Percentiles rank a stretch among this genome's conserved stretches.
Conservation (phyloP, 2,113 vertebrate genomes). For the Glaucidium brasilianum region DNA sequence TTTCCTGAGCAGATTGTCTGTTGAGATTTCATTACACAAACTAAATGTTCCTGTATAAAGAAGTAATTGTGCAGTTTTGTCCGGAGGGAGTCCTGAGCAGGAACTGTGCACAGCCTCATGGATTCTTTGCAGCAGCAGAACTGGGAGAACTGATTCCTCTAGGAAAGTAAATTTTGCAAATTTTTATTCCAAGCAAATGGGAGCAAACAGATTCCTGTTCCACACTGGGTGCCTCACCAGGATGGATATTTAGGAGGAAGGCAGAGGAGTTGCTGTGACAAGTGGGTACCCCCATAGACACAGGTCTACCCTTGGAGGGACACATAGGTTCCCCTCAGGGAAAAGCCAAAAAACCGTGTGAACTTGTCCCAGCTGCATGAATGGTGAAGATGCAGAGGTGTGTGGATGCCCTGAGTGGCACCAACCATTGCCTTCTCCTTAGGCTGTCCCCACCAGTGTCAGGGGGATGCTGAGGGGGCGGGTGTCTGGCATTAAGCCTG, state of each 20-base stretch:
- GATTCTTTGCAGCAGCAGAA: background rate
- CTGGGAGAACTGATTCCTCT: background rate
- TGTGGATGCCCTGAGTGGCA: background rate
- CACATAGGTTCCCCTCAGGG: background rate
- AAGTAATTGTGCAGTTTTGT: background rate
- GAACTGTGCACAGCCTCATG: rapidly evolving
- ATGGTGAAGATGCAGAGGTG: background rate
- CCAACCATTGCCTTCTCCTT: background rate
- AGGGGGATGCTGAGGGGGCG: background rate
- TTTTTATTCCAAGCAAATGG: background rate
- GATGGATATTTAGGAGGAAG: background rate
- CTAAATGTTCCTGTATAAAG: background rate
- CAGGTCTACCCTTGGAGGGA: background rate
- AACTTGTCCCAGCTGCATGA: background rate
- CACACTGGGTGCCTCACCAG: rapidly evolving
- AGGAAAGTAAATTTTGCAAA: background rate
- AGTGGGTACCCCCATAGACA: background rate
- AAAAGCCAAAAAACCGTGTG: background rate
- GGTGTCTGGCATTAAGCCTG: background rate
- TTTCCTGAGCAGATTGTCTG: background rate
- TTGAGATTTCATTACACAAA: background rate
- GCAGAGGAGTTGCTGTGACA: background rate
- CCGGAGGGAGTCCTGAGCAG: background rate
- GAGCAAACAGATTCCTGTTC: background rate
- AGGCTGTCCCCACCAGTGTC: background rate